These are phyloP conservation scores for Corvus hawaiiensis DNA, from an alignment of 2,113 vertebrate species.

Conservation along the genomic window DNA sequence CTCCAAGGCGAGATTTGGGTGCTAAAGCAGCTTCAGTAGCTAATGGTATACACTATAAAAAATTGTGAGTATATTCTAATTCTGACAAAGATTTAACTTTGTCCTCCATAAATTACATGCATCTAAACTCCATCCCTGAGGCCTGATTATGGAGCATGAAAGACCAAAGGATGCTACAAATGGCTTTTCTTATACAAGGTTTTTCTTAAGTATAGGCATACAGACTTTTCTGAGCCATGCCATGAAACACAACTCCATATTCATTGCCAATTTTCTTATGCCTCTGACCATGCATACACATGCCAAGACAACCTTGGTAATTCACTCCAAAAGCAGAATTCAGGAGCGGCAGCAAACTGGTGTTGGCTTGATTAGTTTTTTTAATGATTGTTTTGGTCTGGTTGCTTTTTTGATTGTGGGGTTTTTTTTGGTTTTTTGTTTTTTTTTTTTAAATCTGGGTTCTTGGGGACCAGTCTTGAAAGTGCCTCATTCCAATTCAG, in stretches of 20 bases:
- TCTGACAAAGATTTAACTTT: neutral
- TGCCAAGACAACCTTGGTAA: neutral
- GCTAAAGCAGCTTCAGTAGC: neutral
- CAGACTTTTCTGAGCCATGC: neutral
- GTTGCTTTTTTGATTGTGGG: neutral
- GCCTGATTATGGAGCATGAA: neutral
- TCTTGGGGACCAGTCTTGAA: neutral
- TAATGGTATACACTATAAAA: neutral
- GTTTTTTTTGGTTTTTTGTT: neutral
- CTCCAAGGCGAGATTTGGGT: neutral
- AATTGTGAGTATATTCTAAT: neutral
- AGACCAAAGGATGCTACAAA: neutral
- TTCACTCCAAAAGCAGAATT: neutral
- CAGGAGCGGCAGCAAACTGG: neutral
- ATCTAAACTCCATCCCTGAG: neutral
- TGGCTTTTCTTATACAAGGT: neutral
- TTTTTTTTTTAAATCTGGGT: neutral
- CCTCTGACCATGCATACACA: neutral
- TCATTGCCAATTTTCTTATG: neutral
- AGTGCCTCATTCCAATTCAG: neutral
- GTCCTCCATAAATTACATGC: neutral
- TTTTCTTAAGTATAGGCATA: neutral
- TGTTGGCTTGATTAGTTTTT: neutral
- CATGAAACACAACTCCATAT: neutral
- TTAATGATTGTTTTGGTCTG: neutral